A percentile compares a stretch with the other conserved stretches of the same genome.
phyloP scores from a whole-genome alignment of 2,888 invertebrate species.

The Caenorhabditis becei region DNA sequence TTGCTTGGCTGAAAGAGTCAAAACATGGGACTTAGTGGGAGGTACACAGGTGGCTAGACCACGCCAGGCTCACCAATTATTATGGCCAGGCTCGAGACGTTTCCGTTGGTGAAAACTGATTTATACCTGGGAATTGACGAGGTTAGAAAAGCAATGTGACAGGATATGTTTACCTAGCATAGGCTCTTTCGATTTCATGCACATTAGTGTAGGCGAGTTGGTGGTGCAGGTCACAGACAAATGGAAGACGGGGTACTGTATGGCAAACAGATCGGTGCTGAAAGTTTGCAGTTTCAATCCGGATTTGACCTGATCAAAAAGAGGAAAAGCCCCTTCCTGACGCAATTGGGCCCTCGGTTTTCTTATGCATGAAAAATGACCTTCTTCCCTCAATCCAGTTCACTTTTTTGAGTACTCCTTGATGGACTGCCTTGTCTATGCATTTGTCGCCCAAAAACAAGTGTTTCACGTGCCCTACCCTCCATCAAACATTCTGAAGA shows the following conservation, averaged over 20 bases:
- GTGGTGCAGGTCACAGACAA: constrained; percentile 77
- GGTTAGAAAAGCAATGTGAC: constrained; percentile 1
- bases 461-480: constrained; percentile 34
- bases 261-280: constrained; percentile 60
- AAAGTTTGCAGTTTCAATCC: neutral
- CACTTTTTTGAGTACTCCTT: constrained; percentile 6
- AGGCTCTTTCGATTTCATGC: constrained; percentile 67
- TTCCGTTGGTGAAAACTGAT: constrained; percentile 63
- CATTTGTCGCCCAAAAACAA: constrained; percentile 8
- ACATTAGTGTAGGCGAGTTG: constrained; percentile 71
- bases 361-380: constrained; percentile 27
- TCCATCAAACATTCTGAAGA: constrained; percentile 2
- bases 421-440: constrained; percentile 10
- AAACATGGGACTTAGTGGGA: constrained; percentile 1
- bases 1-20: constrained; percentile 64
- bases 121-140: constrained; percentile 55
- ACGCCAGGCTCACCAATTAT: constrained; percentile 63
- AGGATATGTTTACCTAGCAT: constrained; percentile 35
- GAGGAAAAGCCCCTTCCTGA: neutral
- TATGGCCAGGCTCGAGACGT: constrained; percentile 62
- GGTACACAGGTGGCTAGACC: neutral
- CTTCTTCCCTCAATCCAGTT: neutral
- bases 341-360: neutral
- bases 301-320: neutral
- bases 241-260: constrained; percentile 66